Base-by-base conservation (phyloP, 2,888 invertebrate genomes). In the Eupithecia inturbata region DNA sequence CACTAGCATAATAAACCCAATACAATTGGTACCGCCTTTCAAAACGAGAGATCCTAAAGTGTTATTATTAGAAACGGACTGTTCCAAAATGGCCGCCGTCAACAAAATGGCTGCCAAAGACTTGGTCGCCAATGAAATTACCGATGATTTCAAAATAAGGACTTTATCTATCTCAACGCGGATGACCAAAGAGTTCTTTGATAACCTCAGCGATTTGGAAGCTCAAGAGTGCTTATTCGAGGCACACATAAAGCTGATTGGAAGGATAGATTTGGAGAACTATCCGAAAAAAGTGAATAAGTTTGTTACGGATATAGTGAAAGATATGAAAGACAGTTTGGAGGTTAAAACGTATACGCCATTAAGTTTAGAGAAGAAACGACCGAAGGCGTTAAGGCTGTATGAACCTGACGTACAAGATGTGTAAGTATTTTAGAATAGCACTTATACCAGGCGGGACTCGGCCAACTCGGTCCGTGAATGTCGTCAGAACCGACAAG, bases 401-500 rank as follows among this genome's bases (percentile, higher is more conserved):
- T 97, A 98, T 84, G 98, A 99, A 88, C 99, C 99, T 0, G 96
- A 97, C 83, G 96, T 99, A 77, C 97, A 97, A 82, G 96, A 96
- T 89, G 96, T 98, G 96, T 98, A 96, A 95, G 97, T 96, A 86
- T 89, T 57, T 57, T 9, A 49, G 6, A 49, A n/a, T 49, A n/a
- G 19, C 53, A 53, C 22, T 39, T 31, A 31, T 31, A 31, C 31
- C 31, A n/a, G n/a, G n/a, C n/a, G n/a, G n/a, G n/a, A n/a, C n/a
- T n/a, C n/a, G n/a, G n/a, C n/a, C n/a, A n/a, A n/a, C n/a, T n/a
- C n/a, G n/a, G n/a, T n/a, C n/a, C n/a, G n/a, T n/a, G n/a, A n/a
- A n/a, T n/a, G n/a, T n/a, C n/a, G n/a, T n/a, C n/a, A n/a, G n/a
- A n/a, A n/a, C n/a, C n/a, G n/a, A n/a, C n/a, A n/a, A n/a, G n/a